A percentile compares a stretch with the other conserved stretches of the same genome.
Evolutionary conservation across 2,888 invertebrate genomes (phyloP).

Genomic region (Graphium colonna): DNA sequence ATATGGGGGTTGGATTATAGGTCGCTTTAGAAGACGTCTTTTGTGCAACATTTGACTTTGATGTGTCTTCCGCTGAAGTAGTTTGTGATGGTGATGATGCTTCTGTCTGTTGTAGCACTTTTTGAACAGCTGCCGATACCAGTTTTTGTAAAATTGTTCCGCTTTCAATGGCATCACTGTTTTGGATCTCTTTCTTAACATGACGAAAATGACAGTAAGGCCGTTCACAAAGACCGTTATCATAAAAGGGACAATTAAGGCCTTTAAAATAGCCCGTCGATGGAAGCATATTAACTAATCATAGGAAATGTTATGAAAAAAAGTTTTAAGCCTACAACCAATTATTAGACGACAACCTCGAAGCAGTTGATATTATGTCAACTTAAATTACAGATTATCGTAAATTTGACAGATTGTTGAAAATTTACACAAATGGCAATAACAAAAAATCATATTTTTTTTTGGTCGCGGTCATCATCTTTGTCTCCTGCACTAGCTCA

Average conservation of each 20-base stretch:
- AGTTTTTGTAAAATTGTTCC: conserved; percentile 78
- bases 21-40: conserved; percentile 60
- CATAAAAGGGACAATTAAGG: conserved; percentile 92
- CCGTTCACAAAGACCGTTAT: conserved; percentile 88
- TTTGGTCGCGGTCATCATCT: too few species aligned
- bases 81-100: conserved; percentile 36
- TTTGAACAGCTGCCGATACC: conserved; percentile 82
- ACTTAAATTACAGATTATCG: conserved; percentile 2
- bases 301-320: conserved; percentile 7
- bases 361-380: conserved; percentile 16
- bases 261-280: conserved; percentile 93
- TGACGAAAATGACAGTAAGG: conserved; percentile 97
- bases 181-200: conserved; percentile 83
- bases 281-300: conserved; percentile 85
- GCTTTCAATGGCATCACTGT: conserved; percentile 65
- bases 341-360: conserved; percentile 11
- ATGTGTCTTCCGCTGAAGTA: conserved; percentile 25
- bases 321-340: not conserved
- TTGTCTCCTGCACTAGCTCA: too few species aligned
- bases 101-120: conserved; percentile 77
- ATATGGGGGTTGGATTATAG: conserved; percentile 84
- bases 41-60: conserved; percentile 38
- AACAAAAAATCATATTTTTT: too few species aligned
- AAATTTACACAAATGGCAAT: not conserved
- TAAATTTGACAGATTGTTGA: too few species aligned